These are phyloP conservation scores for Melitaea athalia DNA, from an alignment of 2,888 invertebrate genomes.

Conservation along the genomic window DNA sequence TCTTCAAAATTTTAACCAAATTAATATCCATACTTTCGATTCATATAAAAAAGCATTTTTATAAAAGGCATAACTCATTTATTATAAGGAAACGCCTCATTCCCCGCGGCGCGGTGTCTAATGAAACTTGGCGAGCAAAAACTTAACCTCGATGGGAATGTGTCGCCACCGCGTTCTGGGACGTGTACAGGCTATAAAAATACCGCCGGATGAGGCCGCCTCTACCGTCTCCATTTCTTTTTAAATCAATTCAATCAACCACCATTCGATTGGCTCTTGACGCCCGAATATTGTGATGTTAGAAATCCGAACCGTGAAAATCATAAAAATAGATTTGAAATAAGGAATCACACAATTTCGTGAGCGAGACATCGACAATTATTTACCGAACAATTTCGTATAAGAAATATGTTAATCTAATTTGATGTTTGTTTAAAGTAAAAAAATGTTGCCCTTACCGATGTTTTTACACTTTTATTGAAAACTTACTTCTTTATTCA, in stretches of 20 bases:
- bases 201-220: conserved; percentile 64
- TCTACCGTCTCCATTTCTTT: conserved; percentile 70
- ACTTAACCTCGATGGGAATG: conserved; percentile 76
- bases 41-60: conserved; percentile 63
- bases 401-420: background rate
- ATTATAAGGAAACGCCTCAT: conserved; percentile 75
- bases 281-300: conserved; percentile 56
- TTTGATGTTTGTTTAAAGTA: background rate
- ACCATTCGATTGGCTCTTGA: conserved; percentile 69
- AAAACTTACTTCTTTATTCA: background rate
- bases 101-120: conserved; percentile 72
- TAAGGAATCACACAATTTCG: conserved; percentile 6
- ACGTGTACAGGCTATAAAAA: conserved; percentile 80
- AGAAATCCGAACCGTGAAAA: conserved; percentile 37
- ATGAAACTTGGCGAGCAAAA: conserved; percentile 79
- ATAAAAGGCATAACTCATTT: conserved; percentile 79
- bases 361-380: background rate
- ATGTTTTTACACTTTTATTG: background rate
- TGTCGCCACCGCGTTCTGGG: conserved; percentile 77
- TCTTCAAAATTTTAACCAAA: background rate
- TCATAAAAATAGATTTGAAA: conserved; percentile 13
- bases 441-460: background rate
- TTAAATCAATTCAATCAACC: conserved; percentile 79
- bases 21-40: background rate
- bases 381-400: background rate